These are phyloP conservation scores for Sepioteuthis lessoniana DNA, from an alignment of 2,888 invertebrate genomes.

Conservation along the genomic window DNA sequence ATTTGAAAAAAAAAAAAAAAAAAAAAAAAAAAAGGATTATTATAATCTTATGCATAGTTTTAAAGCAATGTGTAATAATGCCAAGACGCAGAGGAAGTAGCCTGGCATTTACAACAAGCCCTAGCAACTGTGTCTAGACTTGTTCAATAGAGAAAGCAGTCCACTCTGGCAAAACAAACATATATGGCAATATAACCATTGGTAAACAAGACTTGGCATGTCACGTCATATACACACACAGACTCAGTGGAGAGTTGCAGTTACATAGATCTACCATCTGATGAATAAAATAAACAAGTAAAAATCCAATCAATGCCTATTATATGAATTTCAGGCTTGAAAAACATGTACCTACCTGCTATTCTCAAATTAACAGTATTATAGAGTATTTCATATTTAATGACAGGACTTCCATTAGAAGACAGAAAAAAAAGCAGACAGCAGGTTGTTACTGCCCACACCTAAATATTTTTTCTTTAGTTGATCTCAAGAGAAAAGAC, in stretches of 20 bases:
- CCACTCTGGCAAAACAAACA: neutral
- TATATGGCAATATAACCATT: neutral
- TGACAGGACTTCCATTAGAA: neutral
- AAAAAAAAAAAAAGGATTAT: neutral
- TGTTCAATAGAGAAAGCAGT: neutral
- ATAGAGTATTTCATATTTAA: conserved; percentile 6
- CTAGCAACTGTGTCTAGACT: conserved; percentile 33
- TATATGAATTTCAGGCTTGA: neutral
- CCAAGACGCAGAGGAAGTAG: neutral
- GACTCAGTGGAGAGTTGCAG: neutral
- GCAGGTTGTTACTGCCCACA: no score
- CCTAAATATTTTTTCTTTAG: neutral
- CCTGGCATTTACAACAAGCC: neutral
- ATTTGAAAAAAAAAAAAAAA: neutral
- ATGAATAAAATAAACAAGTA: neutral
- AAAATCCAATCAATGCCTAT: neutral
- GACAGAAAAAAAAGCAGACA: neutral
- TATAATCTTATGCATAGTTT: no score
- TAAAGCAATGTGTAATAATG: neutral
- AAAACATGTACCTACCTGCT: conserved; percentile 21
- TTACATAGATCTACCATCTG: conserved; percentile 13
- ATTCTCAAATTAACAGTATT: neutral
- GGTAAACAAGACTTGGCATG: neutral
- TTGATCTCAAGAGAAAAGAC: no score
- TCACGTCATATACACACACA: neutral